Base-by-base conservation (phyloP, 23 tunicate genomes). In the Trididemnum nubilum region DNA sequence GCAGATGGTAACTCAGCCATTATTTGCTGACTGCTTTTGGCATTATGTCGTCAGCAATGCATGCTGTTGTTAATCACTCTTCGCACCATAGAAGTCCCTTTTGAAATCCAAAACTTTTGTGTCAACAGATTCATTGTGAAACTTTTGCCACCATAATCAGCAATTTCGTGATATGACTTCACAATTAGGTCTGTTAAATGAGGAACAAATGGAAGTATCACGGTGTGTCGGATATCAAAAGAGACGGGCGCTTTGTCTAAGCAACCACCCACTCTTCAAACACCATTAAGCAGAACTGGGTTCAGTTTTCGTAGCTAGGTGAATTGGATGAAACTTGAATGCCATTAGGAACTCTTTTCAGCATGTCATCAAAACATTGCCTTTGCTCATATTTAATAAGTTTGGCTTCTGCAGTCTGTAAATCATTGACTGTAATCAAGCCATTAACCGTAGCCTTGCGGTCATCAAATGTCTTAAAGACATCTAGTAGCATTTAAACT, bases 31-130 rank as follows among this genome's bases (percentile, higher is more conserved):
- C 54, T 15, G 15, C 12, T 9, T 9, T 44, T 44, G 9, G 54
- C 54, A 44, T 44, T 44, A 7, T 15, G 54, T 7, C 9, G 54
- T 7, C 54, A 15, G 54, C 54, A 44, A 15, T 44, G 54, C 54
- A 44, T 44, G 15, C 54, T 7, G 54, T 44, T 64, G 7, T 7
- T 9, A 24, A 64, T 24, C 71, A 21, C 71, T 24, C 71, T 15
- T 64, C 71, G 71, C 29, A 64, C 71, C 32, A 28, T n/a, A 28
- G 9, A 5, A 28, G 32, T 24, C 31, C 9, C 32, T 28, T 64
- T 64, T n/a, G 21, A 15, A 64, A 64, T 64, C 71, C 71, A 64
- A 64, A 64, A 25, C 12, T 64, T 15, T 28, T 64, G 71, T n/a
- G n/a, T n/a, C n/a, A n/a, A n/a, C n/a, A n/a, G n/a, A n/a, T n/a